Percentiles rank a stretch among this genome's conserved stretches.
phyloP scores from a whole-genome alignment of 37 sponge, comb jelly and placozoan genomes.

The Ephydatia muelleri region DNA sequence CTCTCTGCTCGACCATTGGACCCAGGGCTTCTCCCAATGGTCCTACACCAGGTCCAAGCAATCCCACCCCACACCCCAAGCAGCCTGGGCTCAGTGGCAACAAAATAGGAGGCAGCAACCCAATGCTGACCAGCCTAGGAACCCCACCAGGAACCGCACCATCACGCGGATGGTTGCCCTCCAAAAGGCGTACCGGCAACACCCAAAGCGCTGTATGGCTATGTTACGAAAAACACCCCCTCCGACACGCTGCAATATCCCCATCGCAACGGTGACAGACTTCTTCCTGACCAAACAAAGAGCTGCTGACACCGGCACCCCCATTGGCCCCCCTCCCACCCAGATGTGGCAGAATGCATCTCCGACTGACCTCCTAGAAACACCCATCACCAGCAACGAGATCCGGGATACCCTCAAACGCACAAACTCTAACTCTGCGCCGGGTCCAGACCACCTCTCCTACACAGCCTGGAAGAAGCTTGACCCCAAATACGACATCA shows the following conservation, averaged over 20 bases:
- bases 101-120: neutral
- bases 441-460: constrained; percentile 35
- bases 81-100: neutral
- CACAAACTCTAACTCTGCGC: constrained; percentile 4
- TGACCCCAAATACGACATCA: neutral
- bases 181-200: neutral
- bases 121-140: neutral
- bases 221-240: neutral
- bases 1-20: neutral
- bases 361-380: constrained; percentile 7
- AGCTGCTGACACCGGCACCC: neutral
- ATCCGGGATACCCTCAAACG: neutral
- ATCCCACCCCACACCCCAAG: neutral
- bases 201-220: neutral
- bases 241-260: neutral
- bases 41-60: neutral
- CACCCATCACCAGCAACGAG: constrained; percentile 1
- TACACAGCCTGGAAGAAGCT: neutral
- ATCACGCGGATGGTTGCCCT: neutral
- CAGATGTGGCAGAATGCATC: neutral
- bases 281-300: neutral
- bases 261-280: neutral
- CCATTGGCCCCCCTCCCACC: neutral
- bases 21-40: neutral
- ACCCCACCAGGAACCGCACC: neutral